These are phyloP conservation scores for Contarinia nasturtii DNA, from an alignment of 1,140 invertebrate genomes.

Conservation along the genomic window DNA sequence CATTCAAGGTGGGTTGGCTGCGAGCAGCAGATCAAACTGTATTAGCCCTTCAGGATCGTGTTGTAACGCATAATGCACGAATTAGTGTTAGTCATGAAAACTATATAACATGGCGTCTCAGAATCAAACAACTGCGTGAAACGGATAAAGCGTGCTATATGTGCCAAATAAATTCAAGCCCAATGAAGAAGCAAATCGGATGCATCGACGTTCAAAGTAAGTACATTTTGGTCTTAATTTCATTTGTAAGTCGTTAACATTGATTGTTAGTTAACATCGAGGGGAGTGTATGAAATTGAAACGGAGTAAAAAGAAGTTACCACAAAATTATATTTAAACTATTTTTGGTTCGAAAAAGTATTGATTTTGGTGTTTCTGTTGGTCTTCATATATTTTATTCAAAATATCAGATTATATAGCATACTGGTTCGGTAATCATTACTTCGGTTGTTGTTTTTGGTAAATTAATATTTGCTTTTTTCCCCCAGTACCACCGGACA, in stretches of 20 bases:
- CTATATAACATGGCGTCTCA: slow-evolving; percentile 52
- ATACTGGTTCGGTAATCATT: too few species aligned
- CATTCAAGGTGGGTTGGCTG: slow-evolving; percentile 70
- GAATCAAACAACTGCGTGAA: slow-evolving; percentile 50
- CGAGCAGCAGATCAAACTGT: slow-evolving; percentile 76
- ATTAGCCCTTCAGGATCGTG: slow-evolving; percentile 59
- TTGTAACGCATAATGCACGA: slow-evolving; percentile 73
- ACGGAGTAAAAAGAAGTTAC: too few species aligned
- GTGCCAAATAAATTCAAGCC: slow-evolving; percentile 74
- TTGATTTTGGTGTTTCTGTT: too few species aligned
- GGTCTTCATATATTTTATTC: too few species aligned
- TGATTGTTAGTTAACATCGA: too few species aligned
- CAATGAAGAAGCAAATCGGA: slow-evolving; percentile 73
- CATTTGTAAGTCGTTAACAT: too few species aligned
- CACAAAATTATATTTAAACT: too few species aligned
- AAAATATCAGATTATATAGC: too few species aligned
- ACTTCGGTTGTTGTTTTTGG: not conserved
- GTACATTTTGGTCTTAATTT: slow-evolving; percentile 8
- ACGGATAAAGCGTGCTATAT: slow-evolving; percentile 63
- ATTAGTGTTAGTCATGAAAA: slow-evolving; percentile 63
- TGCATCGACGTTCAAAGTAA: slow-evolving; percentile 76
- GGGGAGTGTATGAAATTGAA: too few species aligned
- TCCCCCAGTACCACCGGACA: slow-evolving; percentile 62
- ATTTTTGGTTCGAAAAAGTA: too few species aligned
- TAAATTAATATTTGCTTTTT: slow-evolving; percentile 13